phyloP scores from a whole-genome alignment of 2,888 invertebrate genomes.

The Phortica okadai region DNA sequence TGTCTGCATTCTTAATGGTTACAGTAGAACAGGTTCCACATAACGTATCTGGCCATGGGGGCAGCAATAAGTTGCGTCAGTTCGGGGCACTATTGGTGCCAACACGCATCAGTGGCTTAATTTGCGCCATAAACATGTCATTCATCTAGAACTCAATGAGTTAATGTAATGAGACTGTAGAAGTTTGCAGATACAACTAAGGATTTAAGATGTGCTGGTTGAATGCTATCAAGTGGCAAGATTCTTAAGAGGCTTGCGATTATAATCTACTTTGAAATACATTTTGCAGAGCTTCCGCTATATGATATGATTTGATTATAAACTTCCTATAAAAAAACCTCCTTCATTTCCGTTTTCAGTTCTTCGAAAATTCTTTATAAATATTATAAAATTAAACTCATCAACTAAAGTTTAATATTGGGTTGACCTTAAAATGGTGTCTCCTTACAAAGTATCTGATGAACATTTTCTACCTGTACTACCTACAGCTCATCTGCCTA shows the following conservation, averaged over 20 bases:
- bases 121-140: background rate
- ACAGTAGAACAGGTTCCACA: constrained; percentile 1
- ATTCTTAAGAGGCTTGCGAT: background rate
- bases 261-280: no score
- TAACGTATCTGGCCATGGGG: background rate
- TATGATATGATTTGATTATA: no score
- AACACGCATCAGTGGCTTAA: background rate
- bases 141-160: background rate
- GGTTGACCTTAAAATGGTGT: no score
- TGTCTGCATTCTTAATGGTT: background rate
- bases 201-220: background rate
- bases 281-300: no score
- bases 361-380: no score
- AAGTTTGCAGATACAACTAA: background rate
- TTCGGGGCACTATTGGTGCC: background rate
- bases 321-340: no score
- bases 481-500: background rate
- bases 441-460: background rate
- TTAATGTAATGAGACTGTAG: background rate
- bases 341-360: no score
- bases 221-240: background rate
- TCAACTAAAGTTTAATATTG: no score
- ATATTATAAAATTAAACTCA: background rate
- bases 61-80: background rate
- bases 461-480: background rate